Base-by-base conservation (phyloP, 92 coral and sea anemone genomes). In the Plumapathes pennacea region DNA sequence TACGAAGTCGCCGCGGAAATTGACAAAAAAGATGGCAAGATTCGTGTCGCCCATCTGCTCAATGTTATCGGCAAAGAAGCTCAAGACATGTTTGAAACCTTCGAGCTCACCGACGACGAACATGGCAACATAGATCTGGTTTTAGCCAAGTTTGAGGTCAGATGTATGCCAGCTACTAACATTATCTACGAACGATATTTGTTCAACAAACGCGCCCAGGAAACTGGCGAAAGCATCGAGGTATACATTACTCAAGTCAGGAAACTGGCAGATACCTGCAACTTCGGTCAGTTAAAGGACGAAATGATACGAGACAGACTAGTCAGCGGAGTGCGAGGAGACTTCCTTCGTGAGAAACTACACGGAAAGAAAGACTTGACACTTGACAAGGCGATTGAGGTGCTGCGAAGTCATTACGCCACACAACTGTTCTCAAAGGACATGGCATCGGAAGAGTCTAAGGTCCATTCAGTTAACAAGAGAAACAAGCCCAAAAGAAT, bases 121-220 rank as follows among this genome's bases (percentile, higher is more conserved):
- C n/a, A n/a, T n/a, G n/a, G n/a, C n/a, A 54, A 74, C 41, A 64
- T 76, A 10, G 71, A 32, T 42, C 65, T 49, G 32, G 76, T 67
- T 7, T 11, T 76, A 49, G 69, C 58, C 52, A 67, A 65, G 58
- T 57, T 55, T 10, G 75, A 56, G 25, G 75, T 64, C 40, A 44
- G 37, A 13, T 74, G 60, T 27, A 53, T 64, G 15, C 74, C 74
- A 21, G 60, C 22, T 3, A 20, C 21, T 7, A 74, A 54, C 32
- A 54, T 33, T 20, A 64, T 34, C 12, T 72, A 21, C 54, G 64
- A 72, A 42, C 38, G 80, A 30, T 72, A 39, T 31, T 31, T 25
- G 33, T 62, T 72, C 57, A 39, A 50, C 64, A 50, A 72, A 36
- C 38, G 46, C 5, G 54, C 41, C 37, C 81, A 63, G 46, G 7